These are phyloP conservation scores for Danionella cerebrum DNA, from an alignment of 2,113 vertebrate genomes.

Conservation along the genomic window DNA sequence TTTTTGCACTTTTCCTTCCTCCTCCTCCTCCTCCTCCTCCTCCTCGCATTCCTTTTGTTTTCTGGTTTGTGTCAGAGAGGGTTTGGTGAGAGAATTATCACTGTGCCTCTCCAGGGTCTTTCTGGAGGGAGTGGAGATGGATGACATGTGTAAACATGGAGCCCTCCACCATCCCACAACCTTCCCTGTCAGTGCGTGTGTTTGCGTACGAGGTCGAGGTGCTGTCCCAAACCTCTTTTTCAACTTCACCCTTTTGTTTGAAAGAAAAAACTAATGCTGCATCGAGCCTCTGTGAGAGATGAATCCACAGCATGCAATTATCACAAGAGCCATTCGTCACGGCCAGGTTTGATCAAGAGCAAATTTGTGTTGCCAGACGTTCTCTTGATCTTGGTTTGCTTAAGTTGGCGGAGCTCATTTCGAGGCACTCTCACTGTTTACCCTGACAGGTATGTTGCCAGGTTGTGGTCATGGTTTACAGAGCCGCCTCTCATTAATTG, in stretches of 20 bases:
- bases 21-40: background rate
- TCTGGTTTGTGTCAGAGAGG: slow-evolving; percentile 60
- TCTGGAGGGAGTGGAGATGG: slow-evolving; percentile 56
- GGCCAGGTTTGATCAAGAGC: background rate
- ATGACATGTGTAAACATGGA: slow-evolving; percentile 59
- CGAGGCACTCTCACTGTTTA: slow-evolving; percentile 14
- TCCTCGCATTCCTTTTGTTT: slow-evolving; percentile 54
- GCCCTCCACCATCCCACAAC: slow-evolving; percentile 12
- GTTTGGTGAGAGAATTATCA: slow-evolving; percentile 59
- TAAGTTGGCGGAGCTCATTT: background rate
- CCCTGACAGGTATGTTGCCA: slow-evolving; percentile 9
- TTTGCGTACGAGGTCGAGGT: slow-evolving; percentile 20
- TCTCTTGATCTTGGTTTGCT: background rate
- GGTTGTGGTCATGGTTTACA: slow-evolving; percentile 10
- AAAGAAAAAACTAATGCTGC: background rate
- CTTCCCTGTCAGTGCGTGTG: slow-evolving; percentile 28
- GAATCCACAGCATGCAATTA: background rate
- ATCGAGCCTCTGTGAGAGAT: background rate
- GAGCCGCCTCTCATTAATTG: slow-evolving; percentile 48
- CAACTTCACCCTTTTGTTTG: slow-evolving; percentile 13
- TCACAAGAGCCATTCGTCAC: background rate
- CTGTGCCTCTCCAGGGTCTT: slow-evolving; percentile 53
- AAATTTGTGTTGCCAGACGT: background rate
- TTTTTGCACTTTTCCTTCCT: background rate
- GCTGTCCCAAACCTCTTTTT: slow-evolving; percentile 25